Evolutionary conservation across 2,797 vertebrate species (phyloP).

Genomic region (Hoplostethus atlanticus): DNA sequence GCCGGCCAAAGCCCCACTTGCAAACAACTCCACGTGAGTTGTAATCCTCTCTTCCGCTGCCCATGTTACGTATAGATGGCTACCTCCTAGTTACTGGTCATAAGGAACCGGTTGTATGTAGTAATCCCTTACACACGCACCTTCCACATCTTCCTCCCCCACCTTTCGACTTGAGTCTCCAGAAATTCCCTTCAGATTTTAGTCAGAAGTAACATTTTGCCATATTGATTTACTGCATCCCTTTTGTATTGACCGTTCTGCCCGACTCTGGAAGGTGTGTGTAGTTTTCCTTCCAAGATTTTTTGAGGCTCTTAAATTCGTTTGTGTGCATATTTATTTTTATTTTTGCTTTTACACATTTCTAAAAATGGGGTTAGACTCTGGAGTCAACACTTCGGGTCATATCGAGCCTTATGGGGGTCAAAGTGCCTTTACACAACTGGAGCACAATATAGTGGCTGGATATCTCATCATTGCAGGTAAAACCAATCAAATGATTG

Average conservation of each 20-base stretch:
- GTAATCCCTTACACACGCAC: constrained; percentile 62
- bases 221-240: constrained; percentile 51
- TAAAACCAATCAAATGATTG: constrained; percentile 70
- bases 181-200: constrained; percentile 25
- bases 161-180: constrained; percentile 17
- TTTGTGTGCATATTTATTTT: constrained; percentile 36
- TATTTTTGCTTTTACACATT: constrained; percentile 19
- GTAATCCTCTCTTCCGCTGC: constrained; percentile 78
- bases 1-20: constrained; percentile 18
- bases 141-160: constrained; percentile 62
- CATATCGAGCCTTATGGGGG: constrained; percentile 75
- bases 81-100: constrained; percentile 68
- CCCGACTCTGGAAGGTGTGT: constrained; percentile 17
- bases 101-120: constrained; percentile 55
- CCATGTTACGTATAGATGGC: constrained; percentile 79
- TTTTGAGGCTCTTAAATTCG: constrained; percentile 38
- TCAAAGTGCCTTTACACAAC: constrained; percentile 91
- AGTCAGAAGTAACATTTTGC: constrained; percentile 31
- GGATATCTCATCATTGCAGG: constrained; percentile 96
- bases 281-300: constrained; percentile 3
- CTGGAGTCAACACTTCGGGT: constrained; percentile 82
- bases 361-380: constrained; percentile 73
- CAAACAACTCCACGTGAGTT: constrained; percentile 76
- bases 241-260: constrained; percentile 29
- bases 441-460: constrained; percentile 95